phyloP scores from a whole-genome alignment of 2,888 invertebrate genomes.

The Drosophila basisetae region DNA sequence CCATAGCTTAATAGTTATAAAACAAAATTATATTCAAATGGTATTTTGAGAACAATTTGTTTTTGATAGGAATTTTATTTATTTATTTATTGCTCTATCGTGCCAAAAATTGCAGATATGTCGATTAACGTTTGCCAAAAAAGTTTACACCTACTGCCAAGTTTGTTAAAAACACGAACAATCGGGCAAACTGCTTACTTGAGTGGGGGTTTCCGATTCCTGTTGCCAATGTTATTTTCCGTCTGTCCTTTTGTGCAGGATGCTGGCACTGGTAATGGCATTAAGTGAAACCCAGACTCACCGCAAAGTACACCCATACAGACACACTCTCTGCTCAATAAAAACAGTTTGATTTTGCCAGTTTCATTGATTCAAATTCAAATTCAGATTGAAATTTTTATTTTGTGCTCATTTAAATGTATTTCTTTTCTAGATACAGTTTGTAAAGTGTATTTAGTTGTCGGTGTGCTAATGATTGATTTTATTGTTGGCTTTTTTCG shows the following conservation, averaged over 20 bases:
- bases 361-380: background rate
- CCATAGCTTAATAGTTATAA: background rate
- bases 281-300: slow-evolving; percentile 33
- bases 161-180: slow-evolving; percentile 17
- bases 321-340: background rate
- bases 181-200: background rate
- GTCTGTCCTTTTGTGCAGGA: background rate
- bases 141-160: slow-evolving; percentile 20
- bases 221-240: slow-evolving; percentile 21
- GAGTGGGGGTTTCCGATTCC: slow-evolving; percentile 44
- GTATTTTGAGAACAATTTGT: background rate
- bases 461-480: background rate
- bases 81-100: background rate
- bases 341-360: background rate
- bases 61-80: background rate
- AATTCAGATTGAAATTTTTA: background rate
- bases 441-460: background rate
- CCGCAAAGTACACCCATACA: background rate
- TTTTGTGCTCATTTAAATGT: background rate
- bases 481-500: slow-evolving; percentile 1
- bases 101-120: background rate
- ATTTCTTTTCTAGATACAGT: background rate
- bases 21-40: background rate
- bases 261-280: slow-evolving; percentile 29
- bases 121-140: slow-evolving; percentile 3